phyloP scores from a whole-genome alignment of 23 tunicate genomes.

The Ascidia mentula region DNA sequence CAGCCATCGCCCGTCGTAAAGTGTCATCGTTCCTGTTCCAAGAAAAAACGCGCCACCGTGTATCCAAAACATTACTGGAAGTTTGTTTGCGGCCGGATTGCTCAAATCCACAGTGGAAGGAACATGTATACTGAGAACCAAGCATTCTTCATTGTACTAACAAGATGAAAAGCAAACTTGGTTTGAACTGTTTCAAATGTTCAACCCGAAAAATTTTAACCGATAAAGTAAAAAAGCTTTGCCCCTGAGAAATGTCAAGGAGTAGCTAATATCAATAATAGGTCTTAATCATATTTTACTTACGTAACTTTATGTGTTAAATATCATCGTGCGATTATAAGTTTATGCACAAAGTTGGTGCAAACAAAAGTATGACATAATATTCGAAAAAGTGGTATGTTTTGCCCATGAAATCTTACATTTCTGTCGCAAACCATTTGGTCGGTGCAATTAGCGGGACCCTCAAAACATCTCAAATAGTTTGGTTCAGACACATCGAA shows the following conservation, averaged over 20 bases:
- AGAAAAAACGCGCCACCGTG: conserved; percentile 63
- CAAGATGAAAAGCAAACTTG: too few species aligned
- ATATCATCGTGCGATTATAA: too few species aligned
- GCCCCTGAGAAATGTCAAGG: too few species aligned
- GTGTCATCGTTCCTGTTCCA: conserved; percentile 35
- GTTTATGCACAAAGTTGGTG: too few species aligned
- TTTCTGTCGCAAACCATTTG: background rate
- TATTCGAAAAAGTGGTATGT: too few species aligned
- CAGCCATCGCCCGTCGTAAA: conserved; percentile 41
- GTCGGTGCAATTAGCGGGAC: background rate
- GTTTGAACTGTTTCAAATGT: too few species aligned
- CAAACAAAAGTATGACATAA: too few species aligned
- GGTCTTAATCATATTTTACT: too few species aligned
- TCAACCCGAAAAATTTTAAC: too few species aligned
- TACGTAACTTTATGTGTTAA: too few species aligned
- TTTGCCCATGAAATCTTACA: background rate
- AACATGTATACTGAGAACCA: conserved; percentile 52
- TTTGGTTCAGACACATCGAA: background rate
- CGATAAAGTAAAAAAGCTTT: too few species aligned
- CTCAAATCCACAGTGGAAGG: conserved; percentile 46
- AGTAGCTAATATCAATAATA: too few species aligned
- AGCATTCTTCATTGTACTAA: conserved; percentile 68
- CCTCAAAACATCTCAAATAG: background rate
- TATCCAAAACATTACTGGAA: conserved; percentile 78
- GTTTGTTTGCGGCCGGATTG: background rate